Percentiles rank a stretch among this genome's conserved stretches.
Evolutionary conservation across 2,888 invertebrate genomes (phyloP).

Genomic region (Euplagia quadripunctaria): DNA sequence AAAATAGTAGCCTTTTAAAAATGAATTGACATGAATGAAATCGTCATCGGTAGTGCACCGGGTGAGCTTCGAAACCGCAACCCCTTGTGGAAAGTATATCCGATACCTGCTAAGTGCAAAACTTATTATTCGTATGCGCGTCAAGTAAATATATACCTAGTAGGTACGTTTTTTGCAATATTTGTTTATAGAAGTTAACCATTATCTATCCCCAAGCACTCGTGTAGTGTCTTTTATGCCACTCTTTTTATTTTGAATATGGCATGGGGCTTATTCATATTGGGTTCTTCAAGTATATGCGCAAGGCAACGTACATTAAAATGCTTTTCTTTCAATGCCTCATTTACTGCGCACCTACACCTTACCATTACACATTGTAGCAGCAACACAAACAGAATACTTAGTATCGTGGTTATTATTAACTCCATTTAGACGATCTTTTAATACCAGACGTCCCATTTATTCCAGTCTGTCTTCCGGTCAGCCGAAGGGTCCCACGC

Average conservation of each 20-base stretch:
- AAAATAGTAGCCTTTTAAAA: too few relatives aligned
- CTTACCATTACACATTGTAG: neutral
- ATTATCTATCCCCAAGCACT: too few relatives aligned
- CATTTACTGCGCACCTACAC: too few relatives aligned
- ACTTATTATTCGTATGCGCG: neutral
- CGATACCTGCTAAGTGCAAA: neutral
- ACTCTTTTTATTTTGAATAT: too few relatives aligned
- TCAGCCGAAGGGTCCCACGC: conserved; percentile 2
- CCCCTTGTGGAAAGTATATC: neutral
- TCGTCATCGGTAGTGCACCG: neutral
- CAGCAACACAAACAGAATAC: neutral
- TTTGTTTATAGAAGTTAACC: too few relatives aligned
- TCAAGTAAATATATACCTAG: neutral
- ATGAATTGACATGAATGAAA: too few relatives aligned
- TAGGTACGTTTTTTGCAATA: too few relatives aligned
- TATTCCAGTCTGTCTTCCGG: conserved; percentile 2
- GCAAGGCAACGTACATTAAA: too few relatives aligned
- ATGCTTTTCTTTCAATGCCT: too few relatives aligned
- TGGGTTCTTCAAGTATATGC: too few relatives aligned
- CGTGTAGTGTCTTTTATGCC: too few relatives aligned
- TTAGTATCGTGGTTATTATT: neutral
- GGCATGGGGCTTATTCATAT: too few relatives aligned
- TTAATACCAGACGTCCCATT: neutral
- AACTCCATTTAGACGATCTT: neutral
- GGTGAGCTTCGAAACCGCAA: neutral